Conservation (phyloP, 2,888 invertebrate genomes). For the Drosophila imparisetae region DNA sequence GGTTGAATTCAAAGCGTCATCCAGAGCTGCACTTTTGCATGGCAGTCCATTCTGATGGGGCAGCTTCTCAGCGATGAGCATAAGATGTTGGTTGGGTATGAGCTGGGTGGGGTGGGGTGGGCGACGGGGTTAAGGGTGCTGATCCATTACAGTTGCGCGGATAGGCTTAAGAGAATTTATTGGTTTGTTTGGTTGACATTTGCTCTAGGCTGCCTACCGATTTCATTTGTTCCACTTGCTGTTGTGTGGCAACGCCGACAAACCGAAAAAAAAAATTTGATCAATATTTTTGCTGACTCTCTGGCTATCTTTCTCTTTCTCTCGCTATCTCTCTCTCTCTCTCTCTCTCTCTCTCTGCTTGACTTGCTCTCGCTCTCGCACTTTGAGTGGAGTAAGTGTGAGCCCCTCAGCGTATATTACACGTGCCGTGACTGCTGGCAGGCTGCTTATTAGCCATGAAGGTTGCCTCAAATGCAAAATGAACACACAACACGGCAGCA, state of each 20-base stretch:
- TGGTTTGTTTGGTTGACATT: conserved; percentile 57
- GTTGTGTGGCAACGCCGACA: conserved; percentile 67
- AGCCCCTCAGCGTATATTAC: conserved; percentile 23
- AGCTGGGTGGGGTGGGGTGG: not conserved
- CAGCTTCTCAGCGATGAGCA: conserved; percentile 16
- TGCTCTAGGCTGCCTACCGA: conserved; percentile 12
- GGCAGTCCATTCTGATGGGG: conserved; percentile 21
- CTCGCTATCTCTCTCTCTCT: conserved; percentile 2
- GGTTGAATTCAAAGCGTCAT: conserved; percentile 30
- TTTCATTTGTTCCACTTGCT: conserved; percentile 56
- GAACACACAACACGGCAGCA: conserved; percentile 28
- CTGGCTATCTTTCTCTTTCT: not conserved
- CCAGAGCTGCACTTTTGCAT: conserved; percentile 25
- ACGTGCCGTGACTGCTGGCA: conserved; percentile 68
- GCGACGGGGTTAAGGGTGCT: not conserved
- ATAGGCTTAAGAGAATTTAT: conserved; percentile 37
- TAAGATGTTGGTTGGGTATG: not conserved
- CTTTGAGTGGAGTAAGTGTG: not conserved
- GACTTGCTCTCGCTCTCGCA: not conserved
- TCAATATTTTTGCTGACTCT: conserved; percentile 59
- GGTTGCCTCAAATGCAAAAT: conserved; percentile 57
- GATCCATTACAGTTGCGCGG: conserved; percentile 38
- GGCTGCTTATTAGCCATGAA: conserved; percentile 70
- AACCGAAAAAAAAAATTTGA: conserved; percentile 71
- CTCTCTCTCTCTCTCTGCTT: not conserved